Conservation (phyloP, 2,113 vertebrate species). For the Prochilodus magdalenae region DNA sequence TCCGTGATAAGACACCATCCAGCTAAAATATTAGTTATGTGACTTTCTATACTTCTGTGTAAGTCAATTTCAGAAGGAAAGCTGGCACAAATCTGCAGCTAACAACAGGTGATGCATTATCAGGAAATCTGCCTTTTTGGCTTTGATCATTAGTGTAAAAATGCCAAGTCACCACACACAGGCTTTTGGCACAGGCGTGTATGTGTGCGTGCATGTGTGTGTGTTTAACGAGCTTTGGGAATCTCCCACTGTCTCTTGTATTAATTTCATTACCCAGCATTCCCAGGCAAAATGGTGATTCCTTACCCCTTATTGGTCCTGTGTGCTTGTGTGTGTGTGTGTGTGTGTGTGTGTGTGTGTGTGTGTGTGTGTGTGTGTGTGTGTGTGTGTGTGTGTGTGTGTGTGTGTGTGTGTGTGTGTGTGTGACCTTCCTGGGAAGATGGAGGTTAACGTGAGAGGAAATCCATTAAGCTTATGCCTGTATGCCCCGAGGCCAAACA, state of each 20-base stretch:
- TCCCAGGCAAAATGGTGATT: conserved; percentile 26
- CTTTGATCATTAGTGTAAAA: background rate
- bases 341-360: conserved; percentile 12
- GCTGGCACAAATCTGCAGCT: too few relatives aligned
- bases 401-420: conserved; percentile 7
- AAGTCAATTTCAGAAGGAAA: too few relatives aligned
- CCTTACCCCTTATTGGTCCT: conserved; percentile 26
- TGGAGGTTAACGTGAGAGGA: conserved; percentile 22
- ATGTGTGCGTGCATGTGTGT: background rate
- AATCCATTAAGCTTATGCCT: conserved; percentile 36
- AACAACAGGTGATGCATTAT: background rate
- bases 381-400: conserved; percentile 3
- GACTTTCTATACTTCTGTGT: too few relatives aligned
- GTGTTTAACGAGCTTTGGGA: conserved; percentile 22
- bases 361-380: conserved; percentile 2
- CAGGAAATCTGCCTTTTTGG: background rate
- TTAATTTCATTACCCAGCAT: conserved; percentile 36
- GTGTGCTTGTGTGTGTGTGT: background rate
- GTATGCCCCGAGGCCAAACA: conserved; percentile 16
- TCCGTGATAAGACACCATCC: too few relatives aligned
- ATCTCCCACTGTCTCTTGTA: background rate
- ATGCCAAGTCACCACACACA: background rate
- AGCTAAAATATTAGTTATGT: too few relatives aligned
- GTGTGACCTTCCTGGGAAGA: conserved; percentile 11
- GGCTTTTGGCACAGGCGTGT: conserved; percentile 6